A percentile compares a stretch with the other conserved stretches of the same genome.
Evolutionary conservation across 2,888 invertebrate genomes (phyloP).

Genomic region (Anthophora plumipes): DNA sequence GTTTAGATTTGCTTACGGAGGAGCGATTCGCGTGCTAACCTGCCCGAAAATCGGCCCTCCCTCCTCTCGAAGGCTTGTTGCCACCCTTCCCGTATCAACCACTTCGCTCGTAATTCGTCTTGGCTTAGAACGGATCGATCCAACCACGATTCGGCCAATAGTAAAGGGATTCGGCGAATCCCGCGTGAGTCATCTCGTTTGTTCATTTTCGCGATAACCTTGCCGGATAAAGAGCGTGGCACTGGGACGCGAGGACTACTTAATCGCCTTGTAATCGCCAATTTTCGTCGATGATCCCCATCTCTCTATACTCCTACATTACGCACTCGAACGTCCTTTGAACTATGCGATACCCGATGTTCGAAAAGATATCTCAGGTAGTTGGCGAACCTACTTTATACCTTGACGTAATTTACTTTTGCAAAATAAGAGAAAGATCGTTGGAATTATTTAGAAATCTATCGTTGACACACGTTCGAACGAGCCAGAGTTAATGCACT

Average conservation of each 20-base stretch:
- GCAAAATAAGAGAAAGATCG: too few relatives aligned
- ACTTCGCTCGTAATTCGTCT: constrained; percentile 48
- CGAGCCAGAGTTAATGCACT: too few relatives aligned
- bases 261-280: neutral
- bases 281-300: constrained; percentile 52
- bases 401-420: too few relatives aligned
- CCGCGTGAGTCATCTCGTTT: constrained; percentile 69
- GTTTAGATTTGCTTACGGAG: neutral
- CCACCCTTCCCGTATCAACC: too few relatives aligned
- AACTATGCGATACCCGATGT: too few relatives aligned
- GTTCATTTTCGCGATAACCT: constrained; percentile 58
- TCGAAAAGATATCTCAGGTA: too few relatives aligned
- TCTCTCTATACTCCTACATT: neutral
- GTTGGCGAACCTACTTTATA: too few relatives aligned
- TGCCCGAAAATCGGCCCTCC: constrained; percentile 42
- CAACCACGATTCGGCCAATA: constrained; percentile 53
- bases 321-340: too few relatives aligned
- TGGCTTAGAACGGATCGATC: constrained; percentile 56
- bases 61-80: too few relatives aligned
- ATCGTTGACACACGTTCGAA: too few relatives aligned
- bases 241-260: constrained; percentile 43
- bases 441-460: too few relatives aligned
- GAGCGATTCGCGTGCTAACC: constrained; percentile 50
- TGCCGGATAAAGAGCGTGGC: constrained; percentile 62
- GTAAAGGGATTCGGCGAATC: constrained; percentile 67